These are phyloP conservation scores for Piliocolobus tephrosceles DNA, from an alignment of 2,113 vertebrate genomes.

Conservation along the genomic window DNA sequence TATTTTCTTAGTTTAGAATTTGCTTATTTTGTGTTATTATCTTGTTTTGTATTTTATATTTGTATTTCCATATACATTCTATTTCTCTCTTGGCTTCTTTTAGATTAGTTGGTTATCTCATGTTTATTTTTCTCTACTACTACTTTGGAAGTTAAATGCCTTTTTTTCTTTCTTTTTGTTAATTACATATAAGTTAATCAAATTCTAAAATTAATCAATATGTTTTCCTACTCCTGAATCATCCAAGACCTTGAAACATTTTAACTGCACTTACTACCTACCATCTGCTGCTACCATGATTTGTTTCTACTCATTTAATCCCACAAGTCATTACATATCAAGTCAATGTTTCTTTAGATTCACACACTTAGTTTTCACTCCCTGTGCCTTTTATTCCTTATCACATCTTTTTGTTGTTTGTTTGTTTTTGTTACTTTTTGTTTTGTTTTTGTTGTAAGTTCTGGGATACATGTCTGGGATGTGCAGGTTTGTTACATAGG, in stretches of 20 bases:
- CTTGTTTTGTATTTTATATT: background rate
- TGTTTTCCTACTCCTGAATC: background rate
- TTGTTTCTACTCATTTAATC: background rate
- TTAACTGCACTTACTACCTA: background rate
- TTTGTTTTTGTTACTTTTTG: too few relatives aligned
- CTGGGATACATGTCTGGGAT: too few relatives aligned
- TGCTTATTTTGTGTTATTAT: background rate
- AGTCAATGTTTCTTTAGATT: background rate
- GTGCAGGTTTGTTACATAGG: too few relatives aligned
- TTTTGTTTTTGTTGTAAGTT: too few relatives aligned
- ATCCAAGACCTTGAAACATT: background rate
- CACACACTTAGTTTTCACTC: background rate
- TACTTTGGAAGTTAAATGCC: background rate
- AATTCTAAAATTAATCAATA: background rate
- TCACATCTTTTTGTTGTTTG: background rate
- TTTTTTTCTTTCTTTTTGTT: background rate
- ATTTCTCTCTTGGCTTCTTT: background rate
- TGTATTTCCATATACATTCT: background rate
- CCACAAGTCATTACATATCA: background rate
- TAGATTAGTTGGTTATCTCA: background rate
- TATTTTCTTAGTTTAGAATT: background rate
- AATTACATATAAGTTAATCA: background rate
- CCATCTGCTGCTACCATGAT: background rate
- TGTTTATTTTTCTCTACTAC: background rate
- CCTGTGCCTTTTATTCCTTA: background rate